Evolutionary conservation across 2,888 invertebrate species (phyloP).

Genomic region (Craniophora ligustri): DNA sequence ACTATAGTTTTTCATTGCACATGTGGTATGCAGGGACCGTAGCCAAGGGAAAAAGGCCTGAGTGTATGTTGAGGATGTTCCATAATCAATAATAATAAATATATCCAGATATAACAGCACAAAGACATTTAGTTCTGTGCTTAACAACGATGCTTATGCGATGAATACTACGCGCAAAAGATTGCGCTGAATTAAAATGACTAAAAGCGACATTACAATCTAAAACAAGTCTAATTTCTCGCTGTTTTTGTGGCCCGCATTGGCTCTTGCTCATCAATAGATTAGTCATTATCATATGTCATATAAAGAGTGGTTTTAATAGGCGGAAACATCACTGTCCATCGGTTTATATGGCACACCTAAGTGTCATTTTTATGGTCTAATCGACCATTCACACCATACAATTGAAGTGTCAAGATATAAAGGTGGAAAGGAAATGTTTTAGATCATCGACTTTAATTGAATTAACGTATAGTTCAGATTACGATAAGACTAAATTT

Average conservation of each 20-base stretch:
- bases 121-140: no score
- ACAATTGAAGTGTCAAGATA: background rate
- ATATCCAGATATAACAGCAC: no score
- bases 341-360: slow-evolving; percentile 12
- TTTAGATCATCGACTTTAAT: background rate
- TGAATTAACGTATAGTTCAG: background rate
- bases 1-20: no score
- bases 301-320: slow-evolving; percentile 24
- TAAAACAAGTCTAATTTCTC: background rate
- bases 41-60: no score
- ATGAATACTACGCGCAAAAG: no score
- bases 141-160: no score
- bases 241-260: slow-evolving; percentile 28
- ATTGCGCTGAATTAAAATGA: background rate
- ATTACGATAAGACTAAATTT: no score
- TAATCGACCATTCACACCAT: slow-evolving; percentile 9
- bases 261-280: slow-evolving; percentile 12
- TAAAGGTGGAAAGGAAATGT: background rate
- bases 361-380: slow-evolving; percentile 12
- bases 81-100: no score
- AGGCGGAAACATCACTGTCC: slow-evolving; percentile 17
- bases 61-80: no score
- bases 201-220: background rate
- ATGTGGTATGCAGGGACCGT: no score
- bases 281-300: slow-evolving; percentile 45